Evolutionary conservation across 2,888 invertebrate species (phyloP).

Genomic region (Pollenia labialis): DNA sequence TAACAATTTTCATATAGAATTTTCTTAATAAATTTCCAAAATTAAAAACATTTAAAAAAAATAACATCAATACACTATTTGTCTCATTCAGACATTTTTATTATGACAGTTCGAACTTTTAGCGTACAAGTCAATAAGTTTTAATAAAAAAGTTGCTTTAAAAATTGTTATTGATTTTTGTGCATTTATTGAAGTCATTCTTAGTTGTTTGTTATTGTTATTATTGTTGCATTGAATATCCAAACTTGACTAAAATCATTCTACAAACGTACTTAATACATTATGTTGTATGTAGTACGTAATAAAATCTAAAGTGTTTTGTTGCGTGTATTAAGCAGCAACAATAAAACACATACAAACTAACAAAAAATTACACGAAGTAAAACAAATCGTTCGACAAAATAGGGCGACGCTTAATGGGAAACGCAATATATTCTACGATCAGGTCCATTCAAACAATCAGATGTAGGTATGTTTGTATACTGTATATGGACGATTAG

Average conservation of each 20-base stretch:
- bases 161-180: conserved; percentile 11
- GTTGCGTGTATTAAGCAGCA: conserved; percentile 73
- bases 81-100: conserved; percentile 50
- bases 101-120: conserved; percentile 1
- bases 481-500: conserved; percentile 13
- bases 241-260: conserved; percentile 18
- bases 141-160: conserved; percentile 3
- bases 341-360: conserved; percentile 53
- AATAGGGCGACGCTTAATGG: conserved; percentile 73
- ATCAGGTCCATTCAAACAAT: conserved; percentile 3
- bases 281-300: neutral
- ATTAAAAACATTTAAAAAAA: neutral
- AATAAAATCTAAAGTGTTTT: conserved; percentile 72
- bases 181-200: conserved; percentile 30
- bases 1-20: too few species aligned
- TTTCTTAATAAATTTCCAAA: too few species aligned
- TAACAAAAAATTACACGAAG: conserved; percentile 74
- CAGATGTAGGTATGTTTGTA: conserved; percentile 4
- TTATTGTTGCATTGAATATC: conserved; percentile 14
- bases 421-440: conserved; percentile 50
- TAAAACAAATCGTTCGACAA: conserved; percentile 75
- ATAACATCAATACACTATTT: conserved; percentile 25
- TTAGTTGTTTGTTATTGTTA: conserved; percentile 30
- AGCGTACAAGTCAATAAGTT: neutral
- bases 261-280: neutral